Conservation (phyloP, 1,140 invertebrate genomes). For the Holotrichia oblita region DNA sequence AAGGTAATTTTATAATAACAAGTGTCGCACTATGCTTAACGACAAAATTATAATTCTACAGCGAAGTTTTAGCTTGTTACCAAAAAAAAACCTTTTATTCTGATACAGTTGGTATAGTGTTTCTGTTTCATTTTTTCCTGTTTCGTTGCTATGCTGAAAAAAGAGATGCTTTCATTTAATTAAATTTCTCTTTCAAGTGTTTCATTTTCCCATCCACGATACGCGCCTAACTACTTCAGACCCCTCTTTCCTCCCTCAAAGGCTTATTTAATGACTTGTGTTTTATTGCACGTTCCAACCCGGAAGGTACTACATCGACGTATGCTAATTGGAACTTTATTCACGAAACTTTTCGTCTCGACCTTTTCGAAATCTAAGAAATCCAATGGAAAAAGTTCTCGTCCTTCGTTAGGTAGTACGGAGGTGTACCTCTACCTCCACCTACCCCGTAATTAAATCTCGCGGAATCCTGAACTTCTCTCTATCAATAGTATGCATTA, state of each 20-base stretch:
- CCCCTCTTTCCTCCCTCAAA: neutral
- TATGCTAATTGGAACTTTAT: conserved; percentile 34
- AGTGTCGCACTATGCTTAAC: too few species aligned
- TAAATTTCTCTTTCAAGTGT: neutral
- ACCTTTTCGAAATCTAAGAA: neutral
- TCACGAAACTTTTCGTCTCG: neutral
- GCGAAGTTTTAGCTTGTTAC: too few species aligned
- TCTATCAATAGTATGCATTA: conserved; percentile 42
- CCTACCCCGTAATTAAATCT: conserved; percentile 40
- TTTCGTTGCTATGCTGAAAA: neutral
- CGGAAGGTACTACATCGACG: neutral
- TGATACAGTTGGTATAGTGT: too few species aligned
- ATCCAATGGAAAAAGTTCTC: neutral
- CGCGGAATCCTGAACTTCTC: conserved; percentile 42
- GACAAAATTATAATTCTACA: too few species aligned
- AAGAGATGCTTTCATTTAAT: neutral
- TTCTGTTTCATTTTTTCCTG: too few species aligned
- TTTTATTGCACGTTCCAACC: neutral
- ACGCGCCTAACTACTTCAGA: neutral
- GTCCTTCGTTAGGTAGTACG: neutral
- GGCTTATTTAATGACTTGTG: neutral
- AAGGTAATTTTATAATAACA: too few species aligned
- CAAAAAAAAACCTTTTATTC: too few species aligned
- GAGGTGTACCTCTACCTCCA: neutral
- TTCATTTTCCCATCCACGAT: neutral